phyloP scores from a whole-genome alignment of 2,113 vertebrate genomes.

The Ctenodactylus gundi region DNA sequence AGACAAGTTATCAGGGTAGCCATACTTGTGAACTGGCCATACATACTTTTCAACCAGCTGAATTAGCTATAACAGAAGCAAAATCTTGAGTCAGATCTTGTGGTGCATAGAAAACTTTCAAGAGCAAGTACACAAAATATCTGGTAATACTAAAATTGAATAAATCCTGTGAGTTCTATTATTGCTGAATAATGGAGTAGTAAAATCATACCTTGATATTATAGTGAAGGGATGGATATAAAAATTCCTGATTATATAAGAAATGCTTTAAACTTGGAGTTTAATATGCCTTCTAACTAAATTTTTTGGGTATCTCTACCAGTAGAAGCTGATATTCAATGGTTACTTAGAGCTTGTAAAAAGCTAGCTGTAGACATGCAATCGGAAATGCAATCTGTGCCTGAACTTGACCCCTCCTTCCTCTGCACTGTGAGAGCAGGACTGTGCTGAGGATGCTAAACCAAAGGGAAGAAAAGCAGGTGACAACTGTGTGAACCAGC shows the following conservation, averaged over 20 bases:
- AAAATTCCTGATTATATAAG: background rate
- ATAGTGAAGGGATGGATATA: background rate
- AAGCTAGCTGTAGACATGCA: background rate
- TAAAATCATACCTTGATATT: background rate
- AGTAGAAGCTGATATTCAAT: background rate
- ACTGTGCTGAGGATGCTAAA: background rate
- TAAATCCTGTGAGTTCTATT: background rate
- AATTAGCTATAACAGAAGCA: background rate
- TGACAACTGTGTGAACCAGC: background rate
- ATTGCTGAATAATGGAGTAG: background rate
- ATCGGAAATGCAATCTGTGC: background rate
- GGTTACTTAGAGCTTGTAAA: background rate
- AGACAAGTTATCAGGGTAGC: background rate
- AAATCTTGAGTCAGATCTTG: background rate
- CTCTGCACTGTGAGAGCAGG: background rate
- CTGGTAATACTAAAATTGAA: background rate
- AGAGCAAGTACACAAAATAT: background rate
- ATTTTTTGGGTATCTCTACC: background rate
- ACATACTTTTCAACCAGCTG: background rate
- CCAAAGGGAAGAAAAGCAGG: background rate
- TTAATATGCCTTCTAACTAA: background rate
- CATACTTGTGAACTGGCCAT: background rate
- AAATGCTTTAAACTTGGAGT: background rate
- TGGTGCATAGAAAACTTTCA: background rate
- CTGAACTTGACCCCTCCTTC: background rate